Evolutionary conservation across 2,113 vertebrate genomes (phyloP).

Genomic region (Anhinga rufa): DNA sequence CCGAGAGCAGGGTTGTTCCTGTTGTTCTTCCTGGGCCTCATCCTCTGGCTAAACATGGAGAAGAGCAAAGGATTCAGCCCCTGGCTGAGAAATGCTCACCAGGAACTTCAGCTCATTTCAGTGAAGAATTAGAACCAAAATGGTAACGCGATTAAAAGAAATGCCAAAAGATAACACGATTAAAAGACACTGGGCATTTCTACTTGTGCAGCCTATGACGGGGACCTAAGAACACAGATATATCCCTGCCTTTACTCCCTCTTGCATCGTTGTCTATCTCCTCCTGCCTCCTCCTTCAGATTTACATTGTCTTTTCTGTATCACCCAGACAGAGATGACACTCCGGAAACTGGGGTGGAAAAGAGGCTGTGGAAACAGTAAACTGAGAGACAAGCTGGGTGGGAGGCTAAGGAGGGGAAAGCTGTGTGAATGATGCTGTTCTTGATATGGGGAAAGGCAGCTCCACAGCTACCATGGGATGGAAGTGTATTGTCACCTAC

Average conservation of each 20-base stretch:
- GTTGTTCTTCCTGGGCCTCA: background rate
- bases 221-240: background rate
- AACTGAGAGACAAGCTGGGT: background rate
- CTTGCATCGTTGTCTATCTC: background rate
- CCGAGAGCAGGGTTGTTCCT: background rate
- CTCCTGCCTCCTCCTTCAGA: background rate
- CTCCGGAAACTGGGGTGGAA: background rate
- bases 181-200: background rate
- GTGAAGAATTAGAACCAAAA: background rate
- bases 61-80: background rate
- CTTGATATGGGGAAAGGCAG: background rate
- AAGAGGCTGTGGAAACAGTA: background rate
- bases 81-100: too few relatives aligned
- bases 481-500: background rate
- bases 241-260: background rate
- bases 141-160: background rate
- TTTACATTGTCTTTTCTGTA: rapidly evolving
- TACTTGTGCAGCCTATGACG: background rate
- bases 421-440: background rate
- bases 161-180: background rate
- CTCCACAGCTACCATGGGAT: background rate
- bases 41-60: background rate
- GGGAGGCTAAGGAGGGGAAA: background rate
- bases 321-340: background rate
- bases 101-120: background rate